Conservation (phyloP, 2,113 vertebrate species). For the Mionectes macconnelli region DNA sequence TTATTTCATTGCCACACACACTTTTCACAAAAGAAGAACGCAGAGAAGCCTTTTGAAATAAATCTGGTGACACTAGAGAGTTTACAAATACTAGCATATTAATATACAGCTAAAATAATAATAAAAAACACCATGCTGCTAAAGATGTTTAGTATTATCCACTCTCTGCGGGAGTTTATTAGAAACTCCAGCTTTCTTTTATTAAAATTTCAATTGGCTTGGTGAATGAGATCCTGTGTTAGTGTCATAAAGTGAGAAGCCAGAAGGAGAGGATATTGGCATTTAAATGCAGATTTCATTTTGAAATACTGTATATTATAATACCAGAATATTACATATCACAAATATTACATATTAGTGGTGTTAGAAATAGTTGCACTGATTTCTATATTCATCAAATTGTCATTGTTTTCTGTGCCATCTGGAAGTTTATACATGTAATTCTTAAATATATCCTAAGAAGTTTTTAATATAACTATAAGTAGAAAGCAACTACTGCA, state of each 20-base stretch:
- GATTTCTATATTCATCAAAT: conserved; percentile 71
- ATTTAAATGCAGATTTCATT: conserved; percentile 84
- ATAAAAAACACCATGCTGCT: conserved; percentile 87
- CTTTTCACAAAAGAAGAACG: conserved; percentile 72
- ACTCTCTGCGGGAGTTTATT: conserved; percentile 85
- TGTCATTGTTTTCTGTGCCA: conserved; percentile 66
- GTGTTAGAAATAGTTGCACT: conserved; percentile 69
- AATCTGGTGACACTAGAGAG: conserved; percentile 80
- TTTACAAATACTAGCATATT: conserved; percentile 89
- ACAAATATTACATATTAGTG: conserved; percentile 73
- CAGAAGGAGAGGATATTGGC: conserved; percentile 85
- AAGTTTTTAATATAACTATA: conserved; percentile 59
- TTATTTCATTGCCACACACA: conserved; percentile 68
- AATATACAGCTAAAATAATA: conserved; percentile 88
- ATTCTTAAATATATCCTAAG: conserved; percentile 69
- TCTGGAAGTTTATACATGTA: conserved; percentile 66
- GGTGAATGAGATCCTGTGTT: conserved; percentile 84
- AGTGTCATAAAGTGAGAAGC: conserved; percentile 85
- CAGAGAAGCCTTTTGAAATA: conserved; percentile 76
- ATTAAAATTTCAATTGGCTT: conserved; percentile 89
- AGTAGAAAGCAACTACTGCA: conserved; percentile 12
- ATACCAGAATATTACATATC: conserved; percentile 75
- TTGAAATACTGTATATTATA: conserved; percentile 78
- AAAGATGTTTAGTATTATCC: conserved; percentile 86
- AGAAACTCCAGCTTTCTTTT: conserved; percentile 89